Conservation (phyloP, 2,888 invertebrate genomes). For the Crossocerus cetratus region DNA sequence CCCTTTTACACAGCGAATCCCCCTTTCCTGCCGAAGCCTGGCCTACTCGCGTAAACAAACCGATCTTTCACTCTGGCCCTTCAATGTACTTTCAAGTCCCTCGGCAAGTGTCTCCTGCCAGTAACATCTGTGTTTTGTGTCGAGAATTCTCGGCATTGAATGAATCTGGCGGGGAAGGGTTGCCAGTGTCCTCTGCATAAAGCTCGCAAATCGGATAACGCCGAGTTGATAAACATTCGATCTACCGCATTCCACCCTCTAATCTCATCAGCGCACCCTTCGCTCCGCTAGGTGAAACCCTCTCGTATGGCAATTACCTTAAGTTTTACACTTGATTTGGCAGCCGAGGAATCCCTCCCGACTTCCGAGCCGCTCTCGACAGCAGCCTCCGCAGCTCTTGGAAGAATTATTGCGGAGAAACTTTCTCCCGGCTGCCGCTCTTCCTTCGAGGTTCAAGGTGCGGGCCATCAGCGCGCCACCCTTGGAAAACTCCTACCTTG, state of each 20-base stretch:
- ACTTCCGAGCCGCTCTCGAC: conserved; percentile 9
- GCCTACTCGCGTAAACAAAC: too few relatives aligned
- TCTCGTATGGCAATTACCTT: conserved; percentile 56
- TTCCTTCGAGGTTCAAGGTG: conserved; percentile 20
- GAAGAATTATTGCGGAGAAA: conserved; percentile 67
- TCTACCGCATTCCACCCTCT: conserved; percentile 29
- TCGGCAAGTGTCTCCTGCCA: too few relatives aligned
- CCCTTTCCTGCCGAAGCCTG: background rate
- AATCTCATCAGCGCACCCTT: conserved; percentile 42
- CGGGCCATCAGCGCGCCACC: conserved; percentile 2
- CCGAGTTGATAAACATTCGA: conserved; percentile 47
- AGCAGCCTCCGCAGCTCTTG: conserved; percentile 28
- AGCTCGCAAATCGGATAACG: conserved; percentile 37
- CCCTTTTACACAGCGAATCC: background rate
- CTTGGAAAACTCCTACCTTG: conserved; percentile 20
- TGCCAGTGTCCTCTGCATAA: background rate
- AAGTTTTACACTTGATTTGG: conserved; percentile 62
- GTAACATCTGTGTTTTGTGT: too few relatives aligned
- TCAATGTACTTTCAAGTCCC: too few relatives aligned
- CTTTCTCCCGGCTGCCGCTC: conserved; percentile 55
- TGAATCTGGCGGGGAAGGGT: too few relatives aligned
- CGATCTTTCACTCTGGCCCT: too few relatives aligned
- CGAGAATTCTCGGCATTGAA: too few relatives aligned
- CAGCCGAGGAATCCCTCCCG: conserved; percentile 32
- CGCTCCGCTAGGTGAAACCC: conserved; percentile 16